Evolutionary conservation across 2,797 vertebrate genomes (phyloP).

Genomic region (Aldrovandia affinis): DNA sequence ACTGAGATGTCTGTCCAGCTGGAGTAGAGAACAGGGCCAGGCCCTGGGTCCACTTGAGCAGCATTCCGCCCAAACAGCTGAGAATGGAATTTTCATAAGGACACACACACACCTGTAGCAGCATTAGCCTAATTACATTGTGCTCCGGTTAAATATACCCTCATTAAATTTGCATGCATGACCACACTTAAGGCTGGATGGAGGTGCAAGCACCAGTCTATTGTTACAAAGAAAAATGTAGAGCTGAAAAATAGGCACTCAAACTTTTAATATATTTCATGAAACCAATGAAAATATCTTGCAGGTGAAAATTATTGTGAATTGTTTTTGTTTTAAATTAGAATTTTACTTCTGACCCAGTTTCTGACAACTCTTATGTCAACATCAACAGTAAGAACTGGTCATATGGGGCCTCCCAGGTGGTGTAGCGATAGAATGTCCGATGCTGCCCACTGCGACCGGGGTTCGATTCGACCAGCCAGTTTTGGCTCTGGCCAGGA

Average conservation of each 20-base stretch:
- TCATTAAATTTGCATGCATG: constrained; percentile 62
- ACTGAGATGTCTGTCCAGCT: constrained; percentile 39
- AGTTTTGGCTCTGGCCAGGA: no score
- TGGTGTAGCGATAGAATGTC: no score
- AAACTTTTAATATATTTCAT: background rate
- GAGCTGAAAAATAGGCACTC: background rate
- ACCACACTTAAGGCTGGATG: constrained; percentile 47
- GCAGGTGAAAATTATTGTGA: background rate
- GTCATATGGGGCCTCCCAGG: no score
- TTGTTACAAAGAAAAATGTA: background rate
- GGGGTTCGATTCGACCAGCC: no score
- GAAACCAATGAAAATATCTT: background rate
- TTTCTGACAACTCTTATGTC: background rate
- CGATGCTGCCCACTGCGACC: no score
- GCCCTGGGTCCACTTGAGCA: constrained; percentile 44
- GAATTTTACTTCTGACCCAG: background rate
- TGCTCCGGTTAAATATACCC: constrained; percentile 52
- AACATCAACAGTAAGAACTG: background rate
- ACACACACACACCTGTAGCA: constrained; percentile 43
- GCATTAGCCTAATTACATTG: constrained; percentile 60
- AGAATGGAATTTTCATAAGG: constrained; percentile 49
- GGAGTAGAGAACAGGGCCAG: constrained; percentile 33
- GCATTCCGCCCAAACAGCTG: constrained; percentile 54
- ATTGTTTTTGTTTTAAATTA: background rate
- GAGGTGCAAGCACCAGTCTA: background rate